Percentiles rank a stretch among this genome's conserved stretches.
phyloP scores from a whole-genome alignment of 2,797 vertebrate genomes.

The Rhinichthys osculus region DNA sequence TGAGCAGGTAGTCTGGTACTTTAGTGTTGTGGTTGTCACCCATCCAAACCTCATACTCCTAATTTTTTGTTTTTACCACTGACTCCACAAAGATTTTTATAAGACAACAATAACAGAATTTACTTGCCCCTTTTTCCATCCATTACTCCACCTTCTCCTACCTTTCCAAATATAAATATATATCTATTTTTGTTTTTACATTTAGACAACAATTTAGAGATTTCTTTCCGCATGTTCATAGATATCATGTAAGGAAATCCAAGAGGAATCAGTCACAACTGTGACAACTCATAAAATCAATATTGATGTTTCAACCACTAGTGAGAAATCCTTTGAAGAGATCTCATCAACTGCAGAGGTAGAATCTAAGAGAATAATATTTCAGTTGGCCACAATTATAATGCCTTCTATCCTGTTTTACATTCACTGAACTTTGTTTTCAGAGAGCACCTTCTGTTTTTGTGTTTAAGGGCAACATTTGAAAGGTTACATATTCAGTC shows the following conservation, averaged over 20 bases:
- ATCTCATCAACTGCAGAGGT: constrained; percentile 37
- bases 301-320: constrained; percentile 23
- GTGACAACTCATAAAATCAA: constrained; percentile 41
- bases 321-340: constrained; percentile 47
- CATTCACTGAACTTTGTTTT: constrained; percentile 17
- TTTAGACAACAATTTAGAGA: not conserved
- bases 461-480: constrained; percentile 40
- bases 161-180: constrained; percentile 2
- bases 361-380: constrained; percentile 28
- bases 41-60: constrained; percentile 44
- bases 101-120: not conserved
- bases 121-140: not conserved
- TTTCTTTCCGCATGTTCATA: constrained; percentile 37
- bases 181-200: not conserved
- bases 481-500: not conserved
- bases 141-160: constrained; percentile 11
- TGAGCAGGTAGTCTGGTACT: constrained; percentile 79
- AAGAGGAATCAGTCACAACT: constrained; percentile 41
- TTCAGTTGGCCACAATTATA: not conserved
- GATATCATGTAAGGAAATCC: constrained; percentile 44
- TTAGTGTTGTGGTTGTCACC: constrained; percentile 46
- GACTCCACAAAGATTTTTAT: constrained; percentile 18
- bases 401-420: not conserved
- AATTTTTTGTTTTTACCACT: constrained; percentile 29
- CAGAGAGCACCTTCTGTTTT: constrained; percentile 35